These are phyloP conservation scores for Drosophila nebulosa DNA, from an alignment of 1,140 invertebrate species.

Conservation along the genomic window DNA sequence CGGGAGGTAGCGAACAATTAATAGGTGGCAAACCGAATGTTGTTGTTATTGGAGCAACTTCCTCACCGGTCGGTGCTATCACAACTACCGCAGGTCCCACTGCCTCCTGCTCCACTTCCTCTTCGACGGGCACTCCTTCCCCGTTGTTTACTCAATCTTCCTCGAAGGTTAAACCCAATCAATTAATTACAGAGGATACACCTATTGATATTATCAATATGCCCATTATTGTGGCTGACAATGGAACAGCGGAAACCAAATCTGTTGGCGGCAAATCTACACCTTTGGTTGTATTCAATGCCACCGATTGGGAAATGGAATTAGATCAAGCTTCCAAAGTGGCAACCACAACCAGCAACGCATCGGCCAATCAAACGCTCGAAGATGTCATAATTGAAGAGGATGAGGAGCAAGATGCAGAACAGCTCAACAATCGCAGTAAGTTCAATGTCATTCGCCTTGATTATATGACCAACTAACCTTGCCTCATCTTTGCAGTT, in stretches of 20 bases:
- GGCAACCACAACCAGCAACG: slow-evolving; percentile 11
- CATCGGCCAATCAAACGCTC: slow-evolving; percentile 22
- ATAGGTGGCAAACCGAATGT: slow-evolving; percentile 48
- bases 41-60: slow-evolving; percentile 54
- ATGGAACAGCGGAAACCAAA: slow-evolving; percentile 40
- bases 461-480: no score
- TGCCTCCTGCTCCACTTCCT: neutral
- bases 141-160: slow-evolving; percentile 1
- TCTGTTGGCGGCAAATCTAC: slow-evolving; percentile 15
- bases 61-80: neutral
- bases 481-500: slow-evolving; percentile 20
- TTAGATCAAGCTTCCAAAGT: slow-evolving; percentile 82
- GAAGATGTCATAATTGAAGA: slow-evolving; percentile 72
- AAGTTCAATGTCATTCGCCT: neutral
- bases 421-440: slow-evolving; percentile 60
- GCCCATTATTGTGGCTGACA: slow-evolving; percentile 77
- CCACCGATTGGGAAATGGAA: slow-evolving; percentile 84
- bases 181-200: slow-evolving; percentile 83
- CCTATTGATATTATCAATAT: slow-evolving; percentile 81
- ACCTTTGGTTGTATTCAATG: slow-evolving; percentile 70
- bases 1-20: slow-evolving; percentile 6
- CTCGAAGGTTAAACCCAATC: slow-evolving; percentile 50
- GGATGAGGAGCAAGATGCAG: slow-evolving; percentile 20
- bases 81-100: slow-evolving; percentile 1
- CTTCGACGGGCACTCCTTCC: slow-evolving; percentile 1